Evolutionary conservation across 2,113 vertebrate species (phyloP).

Genomic region (Prochilodus magdalenae): DNA sequence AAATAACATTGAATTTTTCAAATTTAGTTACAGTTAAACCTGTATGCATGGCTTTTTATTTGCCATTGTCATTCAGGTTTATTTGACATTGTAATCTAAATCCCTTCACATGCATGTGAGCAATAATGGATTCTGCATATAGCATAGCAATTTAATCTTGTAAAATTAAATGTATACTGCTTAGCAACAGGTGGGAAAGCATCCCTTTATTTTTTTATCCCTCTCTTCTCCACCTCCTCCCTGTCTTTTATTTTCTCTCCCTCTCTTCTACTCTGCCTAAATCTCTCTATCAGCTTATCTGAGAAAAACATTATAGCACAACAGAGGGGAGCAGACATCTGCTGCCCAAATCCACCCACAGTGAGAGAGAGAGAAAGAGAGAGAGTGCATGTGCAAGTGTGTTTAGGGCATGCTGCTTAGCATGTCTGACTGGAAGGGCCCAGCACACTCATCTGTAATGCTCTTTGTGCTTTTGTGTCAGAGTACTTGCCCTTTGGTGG

Average conservation of each 20-base stretch:
- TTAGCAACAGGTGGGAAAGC: constrained; percentile 76
- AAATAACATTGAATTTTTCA: too few relatives aligned
- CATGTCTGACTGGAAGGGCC: constrained; percentile 28
- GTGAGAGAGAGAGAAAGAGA: constrained; percentile 68
- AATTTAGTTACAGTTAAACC: neutral
- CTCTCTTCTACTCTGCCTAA: constrained; percentile 38
- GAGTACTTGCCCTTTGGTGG: constrained; percentile 34
- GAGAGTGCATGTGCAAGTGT: neutral
- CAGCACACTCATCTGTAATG: constrained; percentile 43
- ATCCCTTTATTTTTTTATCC: constrained; percentile 54
- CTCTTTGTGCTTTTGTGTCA: constrained; percentile 47
- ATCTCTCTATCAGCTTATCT: constrained; percentile 55
- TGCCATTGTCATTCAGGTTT: neutral
- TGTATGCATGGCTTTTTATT: neutral
- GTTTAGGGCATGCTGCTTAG: constrained; percentile 23
- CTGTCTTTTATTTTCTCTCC: neutral
- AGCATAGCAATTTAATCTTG: neutral
- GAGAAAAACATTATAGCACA: constrained; percentile 64
- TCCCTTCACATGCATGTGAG: neutral
- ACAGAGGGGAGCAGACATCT: constrained; percentile 74
- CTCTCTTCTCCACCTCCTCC: neutral
- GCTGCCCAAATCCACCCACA: constrained; percentile 69
- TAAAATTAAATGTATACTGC: constrained; percentile 21
- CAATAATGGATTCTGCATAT: neutral
- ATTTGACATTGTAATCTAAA: neutral